These are phyloP conservation scores for Solenopsis fugax DNA, from an alignment of 1,140 invertebrate genomes.

Conservation along the genomic window DNA sequence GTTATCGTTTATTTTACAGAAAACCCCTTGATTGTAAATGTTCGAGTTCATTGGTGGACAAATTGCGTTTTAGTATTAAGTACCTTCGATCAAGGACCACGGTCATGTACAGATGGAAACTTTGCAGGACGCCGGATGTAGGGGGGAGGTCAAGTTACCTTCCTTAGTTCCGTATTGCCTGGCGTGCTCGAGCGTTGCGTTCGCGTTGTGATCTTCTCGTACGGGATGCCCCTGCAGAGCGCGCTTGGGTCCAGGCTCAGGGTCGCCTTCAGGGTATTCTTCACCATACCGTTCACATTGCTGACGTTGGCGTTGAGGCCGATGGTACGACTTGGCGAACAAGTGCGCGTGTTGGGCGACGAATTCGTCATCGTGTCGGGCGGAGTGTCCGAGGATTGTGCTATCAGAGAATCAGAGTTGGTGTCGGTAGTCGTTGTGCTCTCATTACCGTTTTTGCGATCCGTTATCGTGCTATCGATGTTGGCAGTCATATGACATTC, in stretches of 20 bases:
- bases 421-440: constrained; percentile 80
- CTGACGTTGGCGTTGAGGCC: constrained; percentile 75
- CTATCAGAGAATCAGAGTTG: constrained; percentile 80
- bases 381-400: constrained; percentile 76
- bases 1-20: background rate
- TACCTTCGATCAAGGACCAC: constrained; percentile 28
- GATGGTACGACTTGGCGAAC: constrained; percentile 80
- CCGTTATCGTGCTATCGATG: constrained; percentile 38
- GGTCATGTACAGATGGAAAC: constrained; percentile 35
- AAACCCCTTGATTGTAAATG: constrained; percentile 21
- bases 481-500: constrained; percentile 33
- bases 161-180: constrained; percentile 79
- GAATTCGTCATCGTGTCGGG: constrained; percentile 77
- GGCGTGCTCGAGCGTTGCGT: constrained; percentile 79
- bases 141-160: constrained; percentile 75
- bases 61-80: constrained; percentile 17
- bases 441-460: constrained; percentile 75
- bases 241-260: constrained; percentile 86
- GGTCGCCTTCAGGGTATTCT: constrained; percentile 84
- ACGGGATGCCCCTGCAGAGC: constrained; percentile 83
- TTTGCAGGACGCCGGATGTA: constrained; percentile 44
- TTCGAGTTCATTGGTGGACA: background rate
- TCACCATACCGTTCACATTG: constrained; percentile 83
- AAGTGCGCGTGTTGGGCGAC: constrained; percentile 82
- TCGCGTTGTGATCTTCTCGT: constrained; percentile 83